Conservation (phyloP, 2,113 vertebrate genomes). For the Chauna torquata region DNA sequence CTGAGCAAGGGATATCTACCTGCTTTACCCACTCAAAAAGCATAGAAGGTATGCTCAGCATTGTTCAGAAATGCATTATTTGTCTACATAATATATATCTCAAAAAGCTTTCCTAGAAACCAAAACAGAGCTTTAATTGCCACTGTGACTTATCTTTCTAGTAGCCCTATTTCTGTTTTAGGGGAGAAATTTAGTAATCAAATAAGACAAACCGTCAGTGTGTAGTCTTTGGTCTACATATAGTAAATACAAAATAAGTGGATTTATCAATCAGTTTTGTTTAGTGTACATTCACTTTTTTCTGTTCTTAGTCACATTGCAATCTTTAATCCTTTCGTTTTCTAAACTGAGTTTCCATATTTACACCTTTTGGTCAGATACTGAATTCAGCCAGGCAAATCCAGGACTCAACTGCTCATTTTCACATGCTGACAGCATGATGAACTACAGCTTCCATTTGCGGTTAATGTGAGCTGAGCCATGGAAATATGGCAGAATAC, state of each 20-base stretch:
- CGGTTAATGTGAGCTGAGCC: not conserved
- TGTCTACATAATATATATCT: not conserved
- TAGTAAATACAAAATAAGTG: not conserved
- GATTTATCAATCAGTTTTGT: not conserved
- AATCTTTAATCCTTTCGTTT: not conserved
- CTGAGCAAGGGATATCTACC: not conserved
- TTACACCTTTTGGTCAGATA: not conserved
- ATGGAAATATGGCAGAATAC: not conserved
- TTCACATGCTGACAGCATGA: not conserved
- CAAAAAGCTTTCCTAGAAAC: not conserved
- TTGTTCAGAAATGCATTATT: not conserved
- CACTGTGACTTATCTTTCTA: not conserved
- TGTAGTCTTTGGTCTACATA: not conserved
- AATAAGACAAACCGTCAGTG: not conserved
- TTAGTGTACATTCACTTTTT: not conserved
- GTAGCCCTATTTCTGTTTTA: not conserved
- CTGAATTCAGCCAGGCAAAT: not conserved
- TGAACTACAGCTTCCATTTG: not conserved
- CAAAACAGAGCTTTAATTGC: not conserved
- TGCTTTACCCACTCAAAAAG: not conserved
- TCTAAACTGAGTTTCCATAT: not conserved
- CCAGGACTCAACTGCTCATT: not conserved
- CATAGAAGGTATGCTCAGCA: not conserved
- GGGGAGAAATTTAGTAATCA: not conserved
- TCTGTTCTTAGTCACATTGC: not conserved